Evolutionary conservation across 2,888 invertebrate species (phyloP), one percentile per base, ranked within the genome.

Genomic region (Drosophila pegasa): DNA sequence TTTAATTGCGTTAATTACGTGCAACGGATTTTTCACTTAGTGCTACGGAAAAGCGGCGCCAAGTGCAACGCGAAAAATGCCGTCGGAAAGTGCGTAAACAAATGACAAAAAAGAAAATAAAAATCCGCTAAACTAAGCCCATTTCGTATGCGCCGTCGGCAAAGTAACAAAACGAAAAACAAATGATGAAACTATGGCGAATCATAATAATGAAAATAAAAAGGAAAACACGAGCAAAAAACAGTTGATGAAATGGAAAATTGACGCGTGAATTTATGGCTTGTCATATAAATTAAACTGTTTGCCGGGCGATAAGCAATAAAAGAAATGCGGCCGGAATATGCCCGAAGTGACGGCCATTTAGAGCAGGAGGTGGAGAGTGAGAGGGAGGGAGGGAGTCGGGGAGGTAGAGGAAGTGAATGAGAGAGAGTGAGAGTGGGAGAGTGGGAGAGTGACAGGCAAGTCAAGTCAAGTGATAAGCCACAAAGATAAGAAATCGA

Each of bases 1-100:
- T 91, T 90, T 91, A 90, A 90, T 91, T 90, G 90, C 89, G 90
- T 90, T 90, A 91, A 90, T 90, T 90, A 91, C 91, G 84, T 91
- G 89, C 88, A 78, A 81, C 91, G 90, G 91, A 87, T 89, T 89
- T 89, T 87, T 81, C 89, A 86, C 78, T 89, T 78, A 75, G 67
- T 66, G 66, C 64, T 67, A 47, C 64, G 43, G 51, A 27, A 69
- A 61, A 40, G 37, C 48, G 50, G 38, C 45, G 43, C 51, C 37
- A 52, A 63, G 51, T 50, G 64, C 47, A 65, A 56, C 61, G 51
- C 37, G 71, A 48, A 41, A 37, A 71, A 60, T n/a, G 57, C 75
- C 76, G 80, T 71, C 76, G 76, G 76, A 52, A 74, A 77, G 51
- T 69, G 57, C 57, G 48, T 47, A 5, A 14, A 16, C 3, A 40